A percentile compares a stretch with the other conserved stretches of the same genome.
Evolutionary conservation across 2,797 vertebrate species (phyloP).

Genomic region (Pangasius macronema): DNA sequence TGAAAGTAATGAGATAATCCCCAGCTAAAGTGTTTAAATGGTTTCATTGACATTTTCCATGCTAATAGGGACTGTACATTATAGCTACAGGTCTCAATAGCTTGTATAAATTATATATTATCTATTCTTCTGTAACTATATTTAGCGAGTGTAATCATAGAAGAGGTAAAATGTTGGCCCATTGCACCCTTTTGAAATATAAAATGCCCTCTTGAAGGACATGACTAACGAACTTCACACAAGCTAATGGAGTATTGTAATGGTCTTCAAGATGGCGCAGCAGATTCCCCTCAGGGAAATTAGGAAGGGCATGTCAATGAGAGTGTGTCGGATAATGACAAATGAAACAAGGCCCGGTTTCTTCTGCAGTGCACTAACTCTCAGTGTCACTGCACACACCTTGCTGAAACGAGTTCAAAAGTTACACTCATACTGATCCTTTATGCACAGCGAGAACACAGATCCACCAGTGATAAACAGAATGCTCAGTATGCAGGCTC

Average conservation of each 20-base stretch:
- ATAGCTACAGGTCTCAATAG: not conserved
- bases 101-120: conserved; percentile 18
- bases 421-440: not conserved
- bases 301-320: conserved; percentile 43
- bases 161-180: conserved; percentile 18
- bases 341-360: conserved; percentile 38
- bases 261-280: conserved; percentile 40
- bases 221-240: conserved; percentile 31
- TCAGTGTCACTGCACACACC: conserved; percentile 13
- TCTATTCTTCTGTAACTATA: conserved; percentile 19
- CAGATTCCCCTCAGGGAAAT: conserved; percentile 39
- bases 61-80: not conserved
- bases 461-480: not conserved
- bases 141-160: conserved; percentile 9
- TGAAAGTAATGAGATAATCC: conserved; percentile 24
- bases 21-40: conserved; percentile 3
- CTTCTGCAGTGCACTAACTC: conserved; percentile 21
- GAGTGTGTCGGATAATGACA: conserved; percentile 42
- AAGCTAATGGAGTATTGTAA: conserved; percentile 47
- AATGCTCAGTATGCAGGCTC: not conserved
- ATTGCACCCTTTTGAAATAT: not conserved
- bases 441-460: not conserved
- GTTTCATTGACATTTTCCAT: conserved; percentile 8
- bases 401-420: conserved; percentile 23
- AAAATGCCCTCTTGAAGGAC: conserved; percentile 32